These are phyloP conservation scores for Aramus guarauna DNA, from an alignment of 2,113 vertebrate species.

Conservation along the genomic window DNA sequence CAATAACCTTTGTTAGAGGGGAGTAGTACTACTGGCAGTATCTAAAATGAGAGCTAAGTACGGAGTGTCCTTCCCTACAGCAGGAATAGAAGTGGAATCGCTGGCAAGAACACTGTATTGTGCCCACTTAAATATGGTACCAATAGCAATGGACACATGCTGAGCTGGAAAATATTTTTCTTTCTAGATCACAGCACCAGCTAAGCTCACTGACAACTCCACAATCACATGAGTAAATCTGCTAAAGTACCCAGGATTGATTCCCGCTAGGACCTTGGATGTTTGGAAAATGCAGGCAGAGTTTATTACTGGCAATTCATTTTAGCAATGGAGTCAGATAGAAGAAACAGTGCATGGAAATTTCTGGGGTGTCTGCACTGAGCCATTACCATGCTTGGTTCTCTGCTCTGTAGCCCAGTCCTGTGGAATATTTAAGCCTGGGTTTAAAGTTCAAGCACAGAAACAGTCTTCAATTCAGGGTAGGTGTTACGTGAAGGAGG, in stretches of 20 bases:
- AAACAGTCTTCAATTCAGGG: not conserved
- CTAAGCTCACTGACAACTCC: slow-evolving; percentile 16
- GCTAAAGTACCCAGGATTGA: slow-evolving; percentile 1
- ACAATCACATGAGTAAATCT: slow-evolving; percentile 33
- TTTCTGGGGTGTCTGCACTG: not conserved
- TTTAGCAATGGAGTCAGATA: slow-evolving; percentile 24
- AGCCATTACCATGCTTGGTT: not conserved
- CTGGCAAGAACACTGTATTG: slow-evolving; percentile 60
- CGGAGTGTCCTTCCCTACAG: slow-evolving; percentile 65
- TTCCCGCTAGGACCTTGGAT: not conserved
- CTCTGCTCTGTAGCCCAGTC: not conserved
- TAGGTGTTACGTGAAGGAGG: not conserved
- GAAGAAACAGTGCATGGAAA: not conserved
- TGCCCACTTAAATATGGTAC: slow-evolving; percentile 60
- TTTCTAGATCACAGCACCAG: slow-evolving; percentile 68
- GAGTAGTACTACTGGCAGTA: not conserved
- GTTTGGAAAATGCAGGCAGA: not conserved
- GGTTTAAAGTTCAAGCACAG: not conserved
- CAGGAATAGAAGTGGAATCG: slow-evolving; percentile 73
- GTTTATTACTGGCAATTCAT: not conserved
- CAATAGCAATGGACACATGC: slow-evolving; percentile 44
- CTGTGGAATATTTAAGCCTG: not conserved
- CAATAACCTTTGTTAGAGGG: slow-evolving; percentile 28
- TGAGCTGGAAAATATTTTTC: slow-evolving; percentile 75
- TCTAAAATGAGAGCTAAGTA: slow-evolving; percentile 67